Evolutionary conservation across 2,797 vertebrate genomes (phyloP), one percentile per base, ranked within the genome.

Genomic region (Chrosomus eos): DNA sequence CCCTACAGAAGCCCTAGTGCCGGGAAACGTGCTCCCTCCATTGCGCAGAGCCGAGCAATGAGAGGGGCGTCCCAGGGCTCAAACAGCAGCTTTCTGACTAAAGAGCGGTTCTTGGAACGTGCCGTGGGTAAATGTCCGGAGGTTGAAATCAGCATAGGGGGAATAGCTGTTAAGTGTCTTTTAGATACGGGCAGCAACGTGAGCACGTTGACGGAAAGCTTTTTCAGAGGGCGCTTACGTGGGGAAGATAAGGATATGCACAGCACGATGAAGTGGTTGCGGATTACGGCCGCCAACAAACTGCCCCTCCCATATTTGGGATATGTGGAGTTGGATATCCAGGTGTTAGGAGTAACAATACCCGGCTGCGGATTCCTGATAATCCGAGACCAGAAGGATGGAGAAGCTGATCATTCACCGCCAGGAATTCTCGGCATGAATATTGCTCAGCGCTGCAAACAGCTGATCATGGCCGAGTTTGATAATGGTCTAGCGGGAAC

Each of bases 161-260:
- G 45, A 28, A 21, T 28, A 21, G 4, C 26, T 51, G 45, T 73
- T 8, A 51, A 73, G 26, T 73, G 26, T 31, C 31, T 31, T 5
- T 51, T 73, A 51, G 45, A 74, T 18, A 74, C 18, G 4, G 71
- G 71, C 71, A 73, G 43, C 71, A 73, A 73, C 51, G 43, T 73
- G 43, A 73, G 71, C 16, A 73, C 26, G 4, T 19, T 73, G 43
- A 2, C 16, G 0, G 71, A 73, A 48, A 21, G 71, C 7, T 73
- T 51, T 26, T 73, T 73, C 4, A 51, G 43, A 51, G 26, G 23
- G 16, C 1, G 21, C 26, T 31, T 74, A 13, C 72, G 11, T 13
- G 72, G 28, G 72, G 48, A 33, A 13, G 72, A 75, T 33, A 36
- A 3, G 2, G 31, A 75, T 55, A 55, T 75, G 48, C 67, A n/a